These are phyloP conservation scores for Baccha elongata DNA, from an alignment of 2,888 invertebrate genomes.

Conservation along the genomic window DNA sequence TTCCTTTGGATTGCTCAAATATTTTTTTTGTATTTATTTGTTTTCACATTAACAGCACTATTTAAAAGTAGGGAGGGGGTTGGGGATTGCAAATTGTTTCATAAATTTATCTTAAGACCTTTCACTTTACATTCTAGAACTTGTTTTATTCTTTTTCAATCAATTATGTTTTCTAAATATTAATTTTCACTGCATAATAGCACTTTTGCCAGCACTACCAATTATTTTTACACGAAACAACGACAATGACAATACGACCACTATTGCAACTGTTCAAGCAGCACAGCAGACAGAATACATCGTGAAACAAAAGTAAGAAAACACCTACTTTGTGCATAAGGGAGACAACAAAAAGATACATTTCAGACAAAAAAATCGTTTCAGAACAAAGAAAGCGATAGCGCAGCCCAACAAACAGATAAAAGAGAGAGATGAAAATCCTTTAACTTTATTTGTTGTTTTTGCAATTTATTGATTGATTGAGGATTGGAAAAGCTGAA, in stretches of 20 bases:
- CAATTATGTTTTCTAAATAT: conserved; percentile 11
- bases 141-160: conserved; percentile 11
- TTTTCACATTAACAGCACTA: conserved; percentile 35
- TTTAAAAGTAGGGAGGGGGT: background rate
- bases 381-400: no score
- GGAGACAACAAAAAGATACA: no score
- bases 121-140: background rate
- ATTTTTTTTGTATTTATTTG: conserved; percentile 40
- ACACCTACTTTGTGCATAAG: no score
- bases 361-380: no score
- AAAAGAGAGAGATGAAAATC: no score
- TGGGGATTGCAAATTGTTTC: background rate
- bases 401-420: no score
- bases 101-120: conserved; percentile 17
- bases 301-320: background rate
- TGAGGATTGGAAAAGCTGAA: no score
- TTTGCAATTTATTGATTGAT: no score
- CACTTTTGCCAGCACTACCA: conserved; percentile 40
- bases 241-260: conserved; percentile 26
- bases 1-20: conserved; percentile 34
- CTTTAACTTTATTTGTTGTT: no score
- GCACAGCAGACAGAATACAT: conserved; percentile 5
- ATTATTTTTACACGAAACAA: conserved; percentile 34
- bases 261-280: conserved; percentile 24
- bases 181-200: conserved; percentile 37